Evolutionary conservation across 2,113 vertebrate species (phyloP).

Genomic region (Bothrops jararaca): DNA sequence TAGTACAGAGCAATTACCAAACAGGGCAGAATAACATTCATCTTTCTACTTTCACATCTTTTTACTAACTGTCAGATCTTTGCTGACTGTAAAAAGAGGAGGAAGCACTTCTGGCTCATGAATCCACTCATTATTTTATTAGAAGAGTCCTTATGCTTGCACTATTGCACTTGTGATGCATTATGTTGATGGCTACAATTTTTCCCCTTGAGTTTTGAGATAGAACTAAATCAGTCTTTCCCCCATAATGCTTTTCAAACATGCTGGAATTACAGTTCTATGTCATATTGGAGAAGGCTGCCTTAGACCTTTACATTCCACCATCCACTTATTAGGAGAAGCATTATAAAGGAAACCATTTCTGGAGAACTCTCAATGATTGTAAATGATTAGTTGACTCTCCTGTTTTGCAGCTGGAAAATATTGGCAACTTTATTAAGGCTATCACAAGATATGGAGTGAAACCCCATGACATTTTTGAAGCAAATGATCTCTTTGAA

Average conservation of each 20-base stretch:
- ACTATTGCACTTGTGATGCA: background rate
- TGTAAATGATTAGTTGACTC: background rate
- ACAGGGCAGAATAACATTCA: background rate
- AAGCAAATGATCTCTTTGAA: constrained; percentile 95
- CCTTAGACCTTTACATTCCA: background rate
- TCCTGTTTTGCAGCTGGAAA: constrained; percentile 79
- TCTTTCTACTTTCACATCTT: background rate
- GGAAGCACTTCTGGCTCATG: background rate
- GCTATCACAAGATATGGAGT: constrained; percentile 87
- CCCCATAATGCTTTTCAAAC: background rate
- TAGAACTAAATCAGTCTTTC: background rate
- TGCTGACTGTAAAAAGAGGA: background rate
- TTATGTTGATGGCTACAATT: background rate
- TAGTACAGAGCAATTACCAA: background rate
- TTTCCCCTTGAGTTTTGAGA: background rate
- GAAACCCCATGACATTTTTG: constrained; percentile 87
- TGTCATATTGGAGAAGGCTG: background rate
- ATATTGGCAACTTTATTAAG: constrained; percentile 90
- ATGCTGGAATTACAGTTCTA: background rate
- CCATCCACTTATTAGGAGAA: background rate
- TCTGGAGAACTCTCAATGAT: background rate
- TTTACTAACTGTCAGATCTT: background rate
- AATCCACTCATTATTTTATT: background rate
- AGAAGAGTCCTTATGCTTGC: background rate
- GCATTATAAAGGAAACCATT: background rate